These are phyloP conservation scores for Acronicta alni DNA, from an alignment of 2,888 invertebrate genomes.

Conservation along the genomic window DNA sequence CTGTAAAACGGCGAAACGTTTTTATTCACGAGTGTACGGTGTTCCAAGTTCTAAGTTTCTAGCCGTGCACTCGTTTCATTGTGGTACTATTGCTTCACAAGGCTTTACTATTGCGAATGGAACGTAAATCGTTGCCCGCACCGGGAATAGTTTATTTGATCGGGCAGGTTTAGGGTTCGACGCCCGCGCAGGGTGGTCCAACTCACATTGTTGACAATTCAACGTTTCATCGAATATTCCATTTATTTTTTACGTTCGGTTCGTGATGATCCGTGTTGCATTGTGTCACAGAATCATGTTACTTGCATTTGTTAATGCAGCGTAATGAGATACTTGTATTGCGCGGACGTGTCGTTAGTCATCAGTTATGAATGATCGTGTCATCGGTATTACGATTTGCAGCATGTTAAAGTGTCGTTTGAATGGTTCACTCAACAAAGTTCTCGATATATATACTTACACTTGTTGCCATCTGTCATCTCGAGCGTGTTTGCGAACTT, in stretches of 20 bases:
- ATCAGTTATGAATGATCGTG: constrained; percentile 57
- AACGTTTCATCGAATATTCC: constrained; percentile 53
- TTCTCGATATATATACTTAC: constrained; percentile 24
- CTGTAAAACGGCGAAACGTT: constrained; percentile 73
- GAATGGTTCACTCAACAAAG: constrained; percentile 45
- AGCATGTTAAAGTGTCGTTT: constrained; percentile 36
- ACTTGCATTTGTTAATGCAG: constrained; percentile 52
- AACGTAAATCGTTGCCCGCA: constrained; percentile 70
- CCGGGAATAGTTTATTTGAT: constrained; percentile 75
- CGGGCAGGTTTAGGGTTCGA: constrained; percentile 69
- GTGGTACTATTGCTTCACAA: constrained; percentile 62
- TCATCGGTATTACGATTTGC: constrained; percentile 52
- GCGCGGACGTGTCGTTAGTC: constrained; percentile 49
- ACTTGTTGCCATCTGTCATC: constrained; percentile 42
- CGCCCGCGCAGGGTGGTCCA: constrained; percentile 72
- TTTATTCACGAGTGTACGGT: constrained; percentile 67
- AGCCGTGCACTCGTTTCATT: constrained; percentile 59
- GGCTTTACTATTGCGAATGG: constrained; percentile 66
- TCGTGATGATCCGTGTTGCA: constrained; percentile 22
- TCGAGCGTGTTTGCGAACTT: constrained; percentile 28
- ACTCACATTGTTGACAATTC: constrained; percentile 57
- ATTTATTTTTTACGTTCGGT: constrained; percentile 44
- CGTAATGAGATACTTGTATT: constrained; percentile 58
- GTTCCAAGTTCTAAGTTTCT: constrained; percentile 63
- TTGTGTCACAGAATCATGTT: constrained; percentile 54